Conservation (phyloP, 2,113 vertebrate species). For the Collichthys lucidus region DNA sequence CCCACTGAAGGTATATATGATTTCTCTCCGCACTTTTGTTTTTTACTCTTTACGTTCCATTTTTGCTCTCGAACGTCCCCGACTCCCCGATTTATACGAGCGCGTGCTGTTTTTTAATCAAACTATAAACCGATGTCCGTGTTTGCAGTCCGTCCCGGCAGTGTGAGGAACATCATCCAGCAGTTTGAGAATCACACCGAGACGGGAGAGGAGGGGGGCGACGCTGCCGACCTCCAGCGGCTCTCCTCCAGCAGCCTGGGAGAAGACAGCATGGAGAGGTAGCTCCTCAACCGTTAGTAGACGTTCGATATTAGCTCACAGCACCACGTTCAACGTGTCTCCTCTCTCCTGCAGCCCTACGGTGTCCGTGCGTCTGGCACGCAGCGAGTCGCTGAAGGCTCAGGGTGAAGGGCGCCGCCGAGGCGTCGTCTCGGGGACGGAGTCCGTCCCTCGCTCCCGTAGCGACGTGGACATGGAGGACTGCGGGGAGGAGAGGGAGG, state of each 20-base stretch:
- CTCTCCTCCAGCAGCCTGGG: slow-evolving; percentile 92
- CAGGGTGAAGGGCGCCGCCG: slow-evolving; percentile 91
- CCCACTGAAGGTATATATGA: slow-evolving; percentile 81
- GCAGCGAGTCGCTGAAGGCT: slow-evolving; percentile 94
- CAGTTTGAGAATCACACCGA: slow-evolving; percentile 93
- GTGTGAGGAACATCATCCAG: slow-evolving; percentile 94
- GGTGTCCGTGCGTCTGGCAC: slow-evolving; percentile 86
- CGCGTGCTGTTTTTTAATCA: rapidly evolving
- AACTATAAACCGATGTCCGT: not conserved
- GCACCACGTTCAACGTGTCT: not conserved
- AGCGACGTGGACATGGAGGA: slow-evolving; percentile 97
- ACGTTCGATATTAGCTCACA: not conserved
- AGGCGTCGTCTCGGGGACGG: slow-evolving; percentile 72
- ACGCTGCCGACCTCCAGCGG: slow-evolving; percentile 79
- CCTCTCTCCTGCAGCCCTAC: slow-evolving; percentile 63
- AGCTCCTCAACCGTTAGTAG: not conserved
- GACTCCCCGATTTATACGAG: not conserved
- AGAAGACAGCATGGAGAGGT: slow-evolving; percentile 88
- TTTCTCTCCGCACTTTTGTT: not conserved
- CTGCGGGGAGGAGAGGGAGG: slow-evolving; percentile 84
- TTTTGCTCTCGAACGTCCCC: not conserved
- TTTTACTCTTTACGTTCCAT: not conserved
- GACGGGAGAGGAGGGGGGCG: slow-evolving; percentile 78
- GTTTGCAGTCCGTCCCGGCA: slow-evolving; percentile 88
- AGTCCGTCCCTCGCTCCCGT: slow-evolving; percentile 91